Conservation (phyloP, 2,888 invertebrate species). For the Nephrocerus scutellatus region DNA sequence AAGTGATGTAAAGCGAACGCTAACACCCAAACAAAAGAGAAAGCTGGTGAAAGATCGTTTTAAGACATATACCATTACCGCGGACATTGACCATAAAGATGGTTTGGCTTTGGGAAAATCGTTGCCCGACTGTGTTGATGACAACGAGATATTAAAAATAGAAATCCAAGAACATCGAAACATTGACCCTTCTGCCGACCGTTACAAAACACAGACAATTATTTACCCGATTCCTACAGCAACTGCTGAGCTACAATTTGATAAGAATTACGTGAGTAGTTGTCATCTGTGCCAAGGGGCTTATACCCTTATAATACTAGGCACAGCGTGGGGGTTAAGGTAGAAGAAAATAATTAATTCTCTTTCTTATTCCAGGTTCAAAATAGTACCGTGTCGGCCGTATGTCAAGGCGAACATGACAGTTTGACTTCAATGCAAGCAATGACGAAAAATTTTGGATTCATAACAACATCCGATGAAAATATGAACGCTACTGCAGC, state of each 20-base stretch:
- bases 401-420: slow-evolving; percentile 25
- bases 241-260: too few species aligned
- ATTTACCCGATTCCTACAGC: too few species aligned
- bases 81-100: too few species aligned
- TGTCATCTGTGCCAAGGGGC: too few species aligned
- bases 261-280: too few species aligned
- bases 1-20: slow-evolving; percentile 32
- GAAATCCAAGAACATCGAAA: slow-evolving; percentile 3
- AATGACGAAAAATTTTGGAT: slow-evolving; percentile 41
- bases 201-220: slow-evolving; percentile 67
- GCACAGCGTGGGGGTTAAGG: too few species aligned
- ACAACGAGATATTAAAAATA: too few species aligned
- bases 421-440: slow-evolving; percentile 37
- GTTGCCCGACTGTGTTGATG: too few species aligned
- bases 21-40: slow-evolving; percentile 73
- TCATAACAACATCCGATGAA: slow-evolving; percentile 41
- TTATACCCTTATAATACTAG: too few species aligned
- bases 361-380: slow-evolving; percentile 14
- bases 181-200: slow-evolving; percentile 50
- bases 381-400: slow-evolving; percentile 13
- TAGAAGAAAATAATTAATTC: too few species aligned
- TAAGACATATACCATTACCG: slow-evolving; percentile 74
- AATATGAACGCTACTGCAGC: slow-evolving; percentile 30
- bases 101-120: too few species aligned
- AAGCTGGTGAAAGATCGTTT: slow-evolving; percentile 70